Conservation (phyloP, 2,797 vertebrate genomes). For the Mormyrops attenuatus region DNA sequence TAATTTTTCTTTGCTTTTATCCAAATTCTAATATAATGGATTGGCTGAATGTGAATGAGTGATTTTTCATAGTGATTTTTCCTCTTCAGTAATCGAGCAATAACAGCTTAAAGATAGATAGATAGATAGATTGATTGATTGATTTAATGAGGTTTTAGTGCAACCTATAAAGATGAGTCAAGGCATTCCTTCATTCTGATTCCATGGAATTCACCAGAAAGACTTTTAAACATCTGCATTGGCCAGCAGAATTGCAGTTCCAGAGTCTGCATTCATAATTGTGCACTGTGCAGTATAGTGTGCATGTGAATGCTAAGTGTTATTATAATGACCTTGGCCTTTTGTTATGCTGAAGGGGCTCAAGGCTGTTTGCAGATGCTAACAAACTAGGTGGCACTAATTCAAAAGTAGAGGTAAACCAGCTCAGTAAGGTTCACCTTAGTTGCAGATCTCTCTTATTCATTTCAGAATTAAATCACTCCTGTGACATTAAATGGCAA, state of each 20-base stretch:
- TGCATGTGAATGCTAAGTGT: neutral
- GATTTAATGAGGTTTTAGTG: neutral
- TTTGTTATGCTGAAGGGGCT: neutral
- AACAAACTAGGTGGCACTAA: neutral
- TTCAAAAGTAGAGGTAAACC: neutral
- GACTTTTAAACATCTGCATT: neutral
- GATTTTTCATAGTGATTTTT: neutral
- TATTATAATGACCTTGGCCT: neutral
- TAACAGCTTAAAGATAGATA: neutral
- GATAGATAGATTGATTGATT: neutral
- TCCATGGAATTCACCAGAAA: neutral
- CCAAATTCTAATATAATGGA: neutral
- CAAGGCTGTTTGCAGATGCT: neutral
- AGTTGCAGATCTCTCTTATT: neutral
- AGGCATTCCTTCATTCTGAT: neutral
- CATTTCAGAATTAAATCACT: neutral
- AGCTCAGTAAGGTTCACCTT: neutral
- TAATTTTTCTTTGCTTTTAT: conserved; percentile 10
- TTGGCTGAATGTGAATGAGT: neutral
- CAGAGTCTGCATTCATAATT: neutral
- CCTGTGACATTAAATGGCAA: neutral
- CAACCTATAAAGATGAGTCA: neutral
- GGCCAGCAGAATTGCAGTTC: neutral
- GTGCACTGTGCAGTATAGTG: neutral
- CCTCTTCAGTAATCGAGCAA: neutral